These are phyloP conservation scores for Phengaris arion DNA, from an alignment of 2,888 invertebrate genomes.

Conservation along the genomic window DNA sequence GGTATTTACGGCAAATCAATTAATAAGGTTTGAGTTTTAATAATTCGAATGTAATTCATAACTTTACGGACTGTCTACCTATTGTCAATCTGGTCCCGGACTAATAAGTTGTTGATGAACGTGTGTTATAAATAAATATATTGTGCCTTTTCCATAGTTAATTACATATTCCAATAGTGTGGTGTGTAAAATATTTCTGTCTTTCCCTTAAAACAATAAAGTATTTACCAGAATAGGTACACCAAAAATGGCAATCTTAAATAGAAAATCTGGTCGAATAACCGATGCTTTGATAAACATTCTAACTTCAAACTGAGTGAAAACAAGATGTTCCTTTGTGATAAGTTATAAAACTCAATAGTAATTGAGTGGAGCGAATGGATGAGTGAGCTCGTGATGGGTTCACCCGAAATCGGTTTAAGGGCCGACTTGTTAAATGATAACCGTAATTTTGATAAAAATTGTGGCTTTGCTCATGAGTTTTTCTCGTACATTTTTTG, in stretches of 20 bases:
- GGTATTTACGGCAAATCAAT: too few relatives aligned
- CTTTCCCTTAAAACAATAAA: not conserved
- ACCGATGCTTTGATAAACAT: not conserved
- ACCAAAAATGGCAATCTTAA: not conserved
- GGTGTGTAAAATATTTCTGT: not conserved
- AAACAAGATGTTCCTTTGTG: constrained; percentile 19
- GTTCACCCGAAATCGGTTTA: constrained; percentile 12
- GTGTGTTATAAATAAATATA: too few relatives aligned
- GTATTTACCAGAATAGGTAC: not conserved
- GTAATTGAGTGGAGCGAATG: not conserved
- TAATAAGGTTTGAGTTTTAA: too few relatives aligned
- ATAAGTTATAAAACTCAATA: not conserved
- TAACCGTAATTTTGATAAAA: not conserved
- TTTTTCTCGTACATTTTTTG: too few relatives aligned
- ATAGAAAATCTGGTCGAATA: not conserved
- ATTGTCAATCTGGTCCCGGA: too few relatives aligned
- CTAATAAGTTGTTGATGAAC: too few relatives aligned
- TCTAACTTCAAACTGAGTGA: constrained; percentile 20
- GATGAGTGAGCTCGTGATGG: constrained; percentile 9
- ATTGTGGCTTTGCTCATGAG: too few relatives aligned
- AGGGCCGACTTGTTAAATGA: constrained; percentile 18
- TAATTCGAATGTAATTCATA: too few relatives aligned
- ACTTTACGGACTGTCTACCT: too few relatives aligned
- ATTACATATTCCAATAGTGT: not conserved
- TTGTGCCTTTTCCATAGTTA: not conserved